Percentiles rank a stretch among this genome's conserved stretches.
Evolutionary conservation across 2,113 vertebrate genomes (phyloP).

Genomic region (Microcebus lehilahytsara): DNA sequence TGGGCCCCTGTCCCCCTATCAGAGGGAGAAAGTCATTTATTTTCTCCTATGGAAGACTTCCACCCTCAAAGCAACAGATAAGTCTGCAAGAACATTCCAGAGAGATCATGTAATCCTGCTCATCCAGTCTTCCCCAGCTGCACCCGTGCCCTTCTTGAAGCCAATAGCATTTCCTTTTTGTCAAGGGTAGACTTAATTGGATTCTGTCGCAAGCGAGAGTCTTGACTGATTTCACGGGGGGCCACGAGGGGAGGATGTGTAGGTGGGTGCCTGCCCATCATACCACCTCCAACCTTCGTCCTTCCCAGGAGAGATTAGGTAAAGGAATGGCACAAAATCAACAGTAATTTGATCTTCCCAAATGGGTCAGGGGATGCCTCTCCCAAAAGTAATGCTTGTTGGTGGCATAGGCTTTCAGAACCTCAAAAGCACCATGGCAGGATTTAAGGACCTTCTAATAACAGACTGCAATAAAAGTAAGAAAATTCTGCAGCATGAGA

Average conservation of each 20-base stretch:
- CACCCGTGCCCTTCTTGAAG: background rate
- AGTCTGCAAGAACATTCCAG: background rate
- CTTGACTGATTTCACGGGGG: background rate
- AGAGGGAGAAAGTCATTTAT: background rate
- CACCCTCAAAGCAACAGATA: background rate
- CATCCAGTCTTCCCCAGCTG: background rate
- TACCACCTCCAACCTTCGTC: background rate
- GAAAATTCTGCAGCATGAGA: background rate
- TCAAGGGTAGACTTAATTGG: constrained; percentile 17
- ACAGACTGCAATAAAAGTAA: background rate
- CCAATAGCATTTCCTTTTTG: background rate
- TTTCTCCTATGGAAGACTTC: background rate
- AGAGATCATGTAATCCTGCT: background rate
- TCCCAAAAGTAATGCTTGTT: background rate
- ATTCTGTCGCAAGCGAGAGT: constrained; percentile 29
- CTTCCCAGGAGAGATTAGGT: background rate
- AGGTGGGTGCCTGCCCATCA: background rate
- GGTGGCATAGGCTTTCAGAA: background rate
- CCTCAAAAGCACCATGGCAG: background rate
- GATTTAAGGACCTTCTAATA: background rate
- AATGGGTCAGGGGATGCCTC: background rate
- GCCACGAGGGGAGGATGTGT: background rate
- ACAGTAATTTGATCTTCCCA: background rate
- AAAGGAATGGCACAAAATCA: background rate
- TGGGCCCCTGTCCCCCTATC: background rate